phyloP scores from a whole-genome alignment of 2,113 vertebrate species.

The Dascyllus trimaculatus region DNA sequence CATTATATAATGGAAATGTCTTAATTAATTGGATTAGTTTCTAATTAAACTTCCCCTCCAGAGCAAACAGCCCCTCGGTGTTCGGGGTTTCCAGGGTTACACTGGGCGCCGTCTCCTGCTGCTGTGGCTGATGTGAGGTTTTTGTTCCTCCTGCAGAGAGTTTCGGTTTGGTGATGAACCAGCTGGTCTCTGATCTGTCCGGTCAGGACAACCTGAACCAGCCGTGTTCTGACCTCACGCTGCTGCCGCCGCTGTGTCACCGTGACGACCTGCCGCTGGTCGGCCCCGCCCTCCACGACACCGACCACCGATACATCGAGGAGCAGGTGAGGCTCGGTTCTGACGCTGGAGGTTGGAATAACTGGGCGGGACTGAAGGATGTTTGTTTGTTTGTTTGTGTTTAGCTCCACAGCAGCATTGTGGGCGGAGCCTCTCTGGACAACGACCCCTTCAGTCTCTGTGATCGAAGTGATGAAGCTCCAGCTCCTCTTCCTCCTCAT shows the following conservation, averaged over 20 bases:
- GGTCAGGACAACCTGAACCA: slow-evolving; percentile 84
- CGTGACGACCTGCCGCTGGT: slow-evolving; percentile 88
- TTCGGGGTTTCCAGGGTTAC: too few species aligned
- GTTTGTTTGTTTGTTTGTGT: slow-evolving; percentile 7
- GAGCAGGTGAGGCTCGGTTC: slow-evolving; percentile 87
- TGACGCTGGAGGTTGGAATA: too few species aligned
- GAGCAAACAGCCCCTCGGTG: too few species aligned
- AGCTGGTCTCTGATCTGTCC: slow-evolving; percentile 90
- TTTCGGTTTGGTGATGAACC: slow-evolving; percentile 88
- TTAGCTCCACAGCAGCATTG: slow-evolving; percentile 86
- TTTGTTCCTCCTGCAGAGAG: slow-evolving; percentile 81
- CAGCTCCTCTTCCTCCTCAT: slow-evolving; percentile 87
- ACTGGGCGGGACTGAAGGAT: not conserved
- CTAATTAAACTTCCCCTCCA: too few species aligned
- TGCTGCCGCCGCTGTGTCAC: slow-evolving; percentile 91
- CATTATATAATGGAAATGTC: too few species aligned
- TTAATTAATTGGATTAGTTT: too few species aligned
- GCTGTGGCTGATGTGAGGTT: not conserved
- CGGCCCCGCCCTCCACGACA: slow-evolving; percentile 85
- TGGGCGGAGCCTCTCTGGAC: slow-evolving; percentile 90
- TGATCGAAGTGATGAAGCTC: slow-evolving; percentile 81
- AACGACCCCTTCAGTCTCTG: slow-evolving; percentile 90
- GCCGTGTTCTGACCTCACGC: slow-evolving; percentile 83
- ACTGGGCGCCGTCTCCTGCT: too few species aligned
- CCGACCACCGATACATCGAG: slow-evolving; percentile 90